phyloP scores from a whole-genome alignment of 2,113 vertebrate species.

The Jaculus jaculus region DNA sequence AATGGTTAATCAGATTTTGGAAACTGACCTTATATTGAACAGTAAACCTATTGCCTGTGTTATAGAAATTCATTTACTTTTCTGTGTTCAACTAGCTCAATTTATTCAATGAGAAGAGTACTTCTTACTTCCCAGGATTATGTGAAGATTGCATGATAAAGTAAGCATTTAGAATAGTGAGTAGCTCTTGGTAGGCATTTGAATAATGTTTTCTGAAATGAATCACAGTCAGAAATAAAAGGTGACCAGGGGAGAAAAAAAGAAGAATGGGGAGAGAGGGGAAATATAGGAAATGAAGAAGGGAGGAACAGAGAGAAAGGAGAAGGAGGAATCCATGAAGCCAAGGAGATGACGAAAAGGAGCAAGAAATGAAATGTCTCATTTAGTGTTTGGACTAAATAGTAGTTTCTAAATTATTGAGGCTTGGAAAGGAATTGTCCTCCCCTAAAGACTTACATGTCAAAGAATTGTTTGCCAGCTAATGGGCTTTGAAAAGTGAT shows the following conservation, averaged over 20 bases:
- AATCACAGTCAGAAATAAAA: background rate
- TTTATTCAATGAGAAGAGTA: background rate
- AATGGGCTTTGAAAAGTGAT: background rate
- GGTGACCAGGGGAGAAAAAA: background rate
- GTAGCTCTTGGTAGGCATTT: background rate
- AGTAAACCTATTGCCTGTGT: background rate
- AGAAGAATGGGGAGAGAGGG: background rate
- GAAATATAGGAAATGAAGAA: background rate
- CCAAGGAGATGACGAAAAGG: background rate
- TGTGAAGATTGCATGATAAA: background rate
- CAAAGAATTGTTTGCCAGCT: background rate
- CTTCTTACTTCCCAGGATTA: background rate
- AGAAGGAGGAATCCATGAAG: background rate
- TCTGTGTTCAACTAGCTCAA: background rate
- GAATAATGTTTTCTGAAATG: conserved; percentile 25
- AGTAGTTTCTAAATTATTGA: background rate
- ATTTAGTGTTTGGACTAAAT: background rate
- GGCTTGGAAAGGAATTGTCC: background rate
- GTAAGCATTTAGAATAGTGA: background rate
- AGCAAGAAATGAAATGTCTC: background rate
- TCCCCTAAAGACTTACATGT: background rate
- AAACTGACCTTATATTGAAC: background rate
- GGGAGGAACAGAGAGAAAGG: background rate
- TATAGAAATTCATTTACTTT: background rate
- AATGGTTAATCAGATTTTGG: background rate